phyloP scores from a whole-genome alignment of 2,797 vertebrate genomes.

The Capromys pilorides region DNA sequence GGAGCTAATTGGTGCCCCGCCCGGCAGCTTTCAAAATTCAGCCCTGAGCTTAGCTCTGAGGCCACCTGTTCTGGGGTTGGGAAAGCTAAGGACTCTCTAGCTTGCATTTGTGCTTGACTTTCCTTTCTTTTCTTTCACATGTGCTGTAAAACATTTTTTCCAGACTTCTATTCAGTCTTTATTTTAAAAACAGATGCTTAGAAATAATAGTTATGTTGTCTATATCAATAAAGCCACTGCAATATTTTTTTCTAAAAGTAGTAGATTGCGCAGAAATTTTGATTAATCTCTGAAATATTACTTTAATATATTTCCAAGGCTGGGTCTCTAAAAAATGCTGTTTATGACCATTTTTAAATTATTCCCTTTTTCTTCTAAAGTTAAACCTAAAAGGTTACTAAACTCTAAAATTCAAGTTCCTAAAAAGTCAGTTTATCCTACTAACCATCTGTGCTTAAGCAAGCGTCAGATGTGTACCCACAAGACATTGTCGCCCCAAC shows the following conservation, averaged over 20 bases:
- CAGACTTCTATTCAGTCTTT: not conserved
- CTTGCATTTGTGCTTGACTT: not conserved
- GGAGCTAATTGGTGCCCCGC: not conserved
- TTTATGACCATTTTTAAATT: conserved; percentile 37
- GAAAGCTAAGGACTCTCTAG: not conserved
- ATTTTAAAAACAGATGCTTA: conserved; percentile 43
- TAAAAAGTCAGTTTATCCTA: conserved; percentile 54
- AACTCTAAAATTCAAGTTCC: conserved; percentile 55
- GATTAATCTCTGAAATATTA: conserved; percentile 29
- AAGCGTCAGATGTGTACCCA: conserved; percentile 7
- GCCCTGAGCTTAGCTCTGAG: not conserved
- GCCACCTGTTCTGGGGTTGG: not conserved
- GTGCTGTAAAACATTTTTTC: not conserved
- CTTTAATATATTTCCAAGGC: conserved; percentile 20
- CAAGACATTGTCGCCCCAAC: not conserved
- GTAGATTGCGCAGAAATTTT: not conserved
- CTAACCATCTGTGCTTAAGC: conserved; percentile 57
- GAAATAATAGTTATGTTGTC: not conserved
- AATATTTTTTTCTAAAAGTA: not conserved
- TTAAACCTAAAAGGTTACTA: conserved; percentile 4
- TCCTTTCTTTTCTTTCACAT: conserved; percentile 50
- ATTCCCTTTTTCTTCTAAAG: conserved; percentile 36
- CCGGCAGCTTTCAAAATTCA: not conserved
- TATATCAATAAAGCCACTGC: not conserved
- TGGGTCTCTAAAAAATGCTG: not conserved